Conservation (phyloP, 2,113 vertebrate species). For the Ceratotherium simum region DNA sequence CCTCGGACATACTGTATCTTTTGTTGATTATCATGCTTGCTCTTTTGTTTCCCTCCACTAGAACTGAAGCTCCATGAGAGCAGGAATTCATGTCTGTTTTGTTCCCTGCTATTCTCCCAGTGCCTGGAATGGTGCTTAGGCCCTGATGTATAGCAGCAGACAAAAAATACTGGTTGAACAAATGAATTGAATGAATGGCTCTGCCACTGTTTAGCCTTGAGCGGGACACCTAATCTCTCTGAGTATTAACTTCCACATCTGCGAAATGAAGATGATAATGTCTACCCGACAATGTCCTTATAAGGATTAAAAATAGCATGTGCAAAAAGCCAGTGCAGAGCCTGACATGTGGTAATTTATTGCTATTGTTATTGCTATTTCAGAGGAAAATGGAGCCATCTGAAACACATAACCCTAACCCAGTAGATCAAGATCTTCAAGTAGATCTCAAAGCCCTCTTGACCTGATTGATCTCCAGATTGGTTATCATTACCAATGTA, state of each 20-base stretch:
- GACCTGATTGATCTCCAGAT: background rate
- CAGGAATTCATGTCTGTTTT: background rate
- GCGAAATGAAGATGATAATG: background rate
- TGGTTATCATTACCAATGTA: background rate
- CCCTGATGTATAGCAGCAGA: rapidly evolving
- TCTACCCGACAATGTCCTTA: background rate
- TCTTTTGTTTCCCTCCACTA: too few relatives aligned
- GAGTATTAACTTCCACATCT: background rate
- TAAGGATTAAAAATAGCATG: background rate
- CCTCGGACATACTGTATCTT: too few relatives aligned
- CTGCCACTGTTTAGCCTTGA: background rate
- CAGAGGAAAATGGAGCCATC: background rate
- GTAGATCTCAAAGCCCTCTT: background rate
- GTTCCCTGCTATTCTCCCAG: background rate
- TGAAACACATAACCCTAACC: background rate
- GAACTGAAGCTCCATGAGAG: background rate
- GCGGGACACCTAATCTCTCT: background rate
- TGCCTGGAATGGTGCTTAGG: background rate
- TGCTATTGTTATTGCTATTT: background rate
- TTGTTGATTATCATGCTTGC: background rate
- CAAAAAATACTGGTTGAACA: background rate
- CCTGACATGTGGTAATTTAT: rapidly evolving
- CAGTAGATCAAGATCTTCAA: background rate
- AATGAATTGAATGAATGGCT: background rate
- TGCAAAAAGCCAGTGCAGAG: background rate